phyloP scores from a whole-genome alignment of 2,888 invertebrate species.

The Drosophila subquinaria region DNA sequence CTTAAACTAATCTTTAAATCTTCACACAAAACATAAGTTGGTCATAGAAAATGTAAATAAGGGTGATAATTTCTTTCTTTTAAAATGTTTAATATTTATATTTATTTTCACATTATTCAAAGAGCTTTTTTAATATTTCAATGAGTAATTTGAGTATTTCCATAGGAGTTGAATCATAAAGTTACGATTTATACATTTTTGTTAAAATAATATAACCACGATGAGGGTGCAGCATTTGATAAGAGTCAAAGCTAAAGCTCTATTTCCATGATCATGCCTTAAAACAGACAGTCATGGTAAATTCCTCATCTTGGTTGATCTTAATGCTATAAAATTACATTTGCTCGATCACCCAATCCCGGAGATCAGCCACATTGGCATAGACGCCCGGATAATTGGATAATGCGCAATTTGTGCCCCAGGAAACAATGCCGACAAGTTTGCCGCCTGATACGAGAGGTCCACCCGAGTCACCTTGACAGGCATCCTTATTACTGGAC shows the following conservation, averaged over 20 bases:
- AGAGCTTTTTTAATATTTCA: not conserved
- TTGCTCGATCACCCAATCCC: slow-evolving; percentile 62
- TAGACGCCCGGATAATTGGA: slow-evolving; percentile 78
- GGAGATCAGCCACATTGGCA: slow-evolving; percentile 67
- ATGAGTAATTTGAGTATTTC: not conserved
- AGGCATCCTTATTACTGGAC: slow-evolving; percentile 70
- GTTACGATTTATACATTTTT: not conserved
- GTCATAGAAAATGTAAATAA: no score
- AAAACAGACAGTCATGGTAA: slow-evolving; percentile 1
- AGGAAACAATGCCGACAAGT: slow-evolving; percentile 81
- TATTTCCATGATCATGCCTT: not conserved
- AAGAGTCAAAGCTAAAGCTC: not conserved
- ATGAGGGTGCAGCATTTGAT: not conserved
- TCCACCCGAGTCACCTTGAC: slow-evolving; percentile 83
- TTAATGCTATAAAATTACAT: slow-evolving; percentile 8
- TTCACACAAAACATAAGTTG: no score
- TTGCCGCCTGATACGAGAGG: slow-evolving; percentile 70
- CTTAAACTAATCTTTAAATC: no score
- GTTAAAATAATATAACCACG: not conserved
- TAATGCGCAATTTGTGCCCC: slow-evolving; percentile 77
- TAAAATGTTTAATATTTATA: no score
- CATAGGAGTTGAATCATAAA: not conserved
- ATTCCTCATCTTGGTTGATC: not conserved
- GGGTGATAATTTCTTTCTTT: no score
- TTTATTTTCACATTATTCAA: no score